These are phyloP conservation scores for Thymelicus acteon DNA, from an alignment of 2,888 invertebrate species.

Conservation along the genomic window DNA sequence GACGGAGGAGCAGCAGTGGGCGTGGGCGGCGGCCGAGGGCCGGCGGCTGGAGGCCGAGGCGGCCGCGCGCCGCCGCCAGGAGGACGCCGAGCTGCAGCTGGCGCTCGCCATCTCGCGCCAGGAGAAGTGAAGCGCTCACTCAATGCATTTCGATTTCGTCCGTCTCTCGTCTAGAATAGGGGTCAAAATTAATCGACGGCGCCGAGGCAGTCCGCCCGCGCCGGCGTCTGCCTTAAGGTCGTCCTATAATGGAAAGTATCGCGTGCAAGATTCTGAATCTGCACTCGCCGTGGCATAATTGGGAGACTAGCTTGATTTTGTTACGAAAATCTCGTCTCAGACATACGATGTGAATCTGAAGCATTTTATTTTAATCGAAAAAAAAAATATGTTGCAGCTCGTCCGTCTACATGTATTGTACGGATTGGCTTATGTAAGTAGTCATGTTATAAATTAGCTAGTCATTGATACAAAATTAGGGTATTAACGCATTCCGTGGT, in stretches of 20 bases:
- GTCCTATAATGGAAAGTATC: neutral
- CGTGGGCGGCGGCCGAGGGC: constrained; percentile 90
- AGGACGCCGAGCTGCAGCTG: constrained; percentile 89
- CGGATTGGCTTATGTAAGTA: constrained; percentile 14
- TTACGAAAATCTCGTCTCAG: constrained; percentile 38
- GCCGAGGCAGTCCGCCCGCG: neutral
- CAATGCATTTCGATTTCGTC: constrained; percentile 38
- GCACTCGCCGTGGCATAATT: constrained; percentile 2
- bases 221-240: neutral
- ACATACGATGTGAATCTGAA: constrained; percentile 4
- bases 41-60: constrained; percentile 86
- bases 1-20: constrained; percentile 88
- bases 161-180: constrained; percentile 29
- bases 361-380: constrained; percentile 1
- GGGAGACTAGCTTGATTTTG: constrained; percentile 39
- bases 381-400: neutral
- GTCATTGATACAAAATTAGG: constrained; percentile 40
- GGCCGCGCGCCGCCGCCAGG: constrained; percentile 84
- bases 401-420: constrained; percentile 17
- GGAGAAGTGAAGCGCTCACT: constrained; percentile 62
- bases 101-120: constrained; percentile 88
- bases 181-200: neutral
- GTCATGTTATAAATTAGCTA: constrained; percentile 38
- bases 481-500: constrained; percentile 2
- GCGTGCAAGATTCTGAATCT: constrained; percentile 9